Conservation (phyloP, 1,140 invertebrate species). For the Ooceraea biroi region DNA sequence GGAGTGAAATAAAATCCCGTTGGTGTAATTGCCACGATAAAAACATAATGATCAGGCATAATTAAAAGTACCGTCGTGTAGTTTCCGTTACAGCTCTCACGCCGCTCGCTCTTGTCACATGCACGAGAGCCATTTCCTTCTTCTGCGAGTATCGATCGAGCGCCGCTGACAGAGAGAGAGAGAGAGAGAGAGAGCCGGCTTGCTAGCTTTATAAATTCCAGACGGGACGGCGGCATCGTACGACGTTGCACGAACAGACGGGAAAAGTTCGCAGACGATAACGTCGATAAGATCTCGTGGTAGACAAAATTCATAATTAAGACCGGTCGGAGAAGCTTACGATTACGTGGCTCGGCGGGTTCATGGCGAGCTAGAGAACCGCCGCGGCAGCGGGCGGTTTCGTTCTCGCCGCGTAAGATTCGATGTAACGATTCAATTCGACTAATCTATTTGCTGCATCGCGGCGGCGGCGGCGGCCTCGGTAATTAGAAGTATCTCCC, state of each 20-base stretch:
- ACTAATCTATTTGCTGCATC: constrained; percentile 46
- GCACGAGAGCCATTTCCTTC: constrained; percentile 36
- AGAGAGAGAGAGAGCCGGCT: constrained; percentile 8
- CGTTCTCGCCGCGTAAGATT: not conserved
- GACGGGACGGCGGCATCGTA: constrained; percentile 17
- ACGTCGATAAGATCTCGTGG: constrained; percentile 43
- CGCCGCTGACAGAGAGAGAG: not conserved
- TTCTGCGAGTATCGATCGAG: constrained; percentile 42
- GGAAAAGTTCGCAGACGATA: constrained; percentile 43
- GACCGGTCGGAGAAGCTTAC: constrained; percentile 26
- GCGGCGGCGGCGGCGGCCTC: constrained; percentile 13
- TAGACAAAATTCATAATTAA: constrained; percentile 59
- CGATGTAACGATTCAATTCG: constrained; percentile 22
- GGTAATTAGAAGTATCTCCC: constrained; percentile 67
- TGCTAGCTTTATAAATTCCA: constrained; percentile 37
- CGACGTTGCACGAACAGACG: constrained; percentile 40
- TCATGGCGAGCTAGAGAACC: constrained; percentile 13
- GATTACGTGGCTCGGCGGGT: constrained; percentile 25
- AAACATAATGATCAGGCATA: constrained; percentile 35
- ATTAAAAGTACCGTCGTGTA: constrained; percentile 42
- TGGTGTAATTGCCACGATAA: constrained; percentile 20
- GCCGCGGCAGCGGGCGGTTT: not conserved
- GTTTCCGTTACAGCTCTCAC: constrained; percentile 8
- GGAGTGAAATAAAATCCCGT: constrained; percentile 21
- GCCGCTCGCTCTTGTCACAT: constrained; percentile 10